A percentile compares a stretch with the other conserved stretches of the same genome.
These are phyloP conservation scores for Melipona beecheii DNA, from an alignment of 2,888 invertebrate genomes.

Conservation along the genomic window DNA sequence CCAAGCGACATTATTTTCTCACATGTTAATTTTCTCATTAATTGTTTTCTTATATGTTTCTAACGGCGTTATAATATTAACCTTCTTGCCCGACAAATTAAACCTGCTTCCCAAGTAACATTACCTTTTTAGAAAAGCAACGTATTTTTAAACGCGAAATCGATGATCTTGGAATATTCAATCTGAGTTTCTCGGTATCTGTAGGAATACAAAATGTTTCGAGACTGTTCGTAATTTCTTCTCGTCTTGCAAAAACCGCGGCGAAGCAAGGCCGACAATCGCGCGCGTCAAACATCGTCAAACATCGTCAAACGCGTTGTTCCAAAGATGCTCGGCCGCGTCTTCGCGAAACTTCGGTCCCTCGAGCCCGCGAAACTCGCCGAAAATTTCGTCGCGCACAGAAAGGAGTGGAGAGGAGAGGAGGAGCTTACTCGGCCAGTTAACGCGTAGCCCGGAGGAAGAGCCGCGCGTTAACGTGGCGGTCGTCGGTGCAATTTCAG, in stretches of 20 bases:
- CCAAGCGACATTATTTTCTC: too few species aligned
- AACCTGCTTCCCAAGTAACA: too few species aligned
- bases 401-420: neutral
- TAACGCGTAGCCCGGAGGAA: neutral
- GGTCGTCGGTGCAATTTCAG: neutral
- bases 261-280: neutral
- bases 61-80: too few species aligned
- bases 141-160: too few species aligned
- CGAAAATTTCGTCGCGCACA: neutral
- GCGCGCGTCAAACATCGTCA: neutral
- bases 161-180: too few species aligned
- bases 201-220: too few species aligned
- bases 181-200: too few species aligned
- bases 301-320: neutral
- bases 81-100: too few species aligned
- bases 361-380: neutral
- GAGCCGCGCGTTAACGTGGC: neutral
- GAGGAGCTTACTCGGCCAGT: neutral
- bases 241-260: neutral
- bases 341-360: constrained; percentile 1
- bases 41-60: too few species aligned
- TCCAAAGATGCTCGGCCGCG: neutral
- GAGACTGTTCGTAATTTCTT: too few species aligned
- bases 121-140: too few species aligned
- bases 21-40: too few species aligned